Evolutionary conservation across 1,140 invertebrate species (phyloP), one percentile per base, ranked within the genome.

Genomic region (Drosophila pseudoobscura): DNA sequence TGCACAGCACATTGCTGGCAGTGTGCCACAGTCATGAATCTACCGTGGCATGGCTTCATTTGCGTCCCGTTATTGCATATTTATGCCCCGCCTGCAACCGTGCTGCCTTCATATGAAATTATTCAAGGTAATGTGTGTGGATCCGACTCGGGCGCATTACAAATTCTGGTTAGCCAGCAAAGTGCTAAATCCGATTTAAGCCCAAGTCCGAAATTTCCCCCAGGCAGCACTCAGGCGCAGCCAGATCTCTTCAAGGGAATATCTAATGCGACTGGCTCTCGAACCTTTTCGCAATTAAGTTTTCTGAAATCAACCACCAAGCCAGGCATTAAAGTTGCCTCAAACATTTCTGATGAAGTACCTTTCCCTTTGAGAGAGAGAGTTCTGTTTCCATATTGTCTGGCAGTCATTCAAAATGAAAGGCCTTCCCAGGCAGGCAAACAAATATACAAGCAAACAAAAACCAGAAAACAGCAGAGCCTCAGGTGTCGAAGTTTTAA

Each of bases 131-230:
- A 80, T 69, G 56, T 51, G 52, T 41, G 52, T 41, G 31, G 44
- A 65, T 58, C 54, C 54, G 54, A 70, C 22, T 41, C n/a, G 39
- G 26, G 46, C 56, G 71, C 59, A 74, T 77, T 77, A 63, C 46
- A 45, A 55, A 75, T 75, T 75, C 73, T 75, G 71, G 73, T 60
- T 75, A 55, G 55, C 62, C 76, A 69, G 51, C 80, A 87, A 73
- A 87, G 80, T 85, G 77, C 63, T 66, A 85, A 87, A 87, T 85
- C 80, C 82, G 82, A 85, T 87, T 85, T 85, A 68, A 75, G 55
- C 71, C 47, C 52, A 63, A 73, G 39, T 44, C 54, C n/a, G 41
- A 56, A 45, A 56, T 7, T 56, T 45, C 46, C 41, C 49, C 49
- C 52, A 43, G 47, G 55, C 13, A 31, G 35, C 54, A 41, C 59